Evolutionary conservation across 2,113 vertebrate genomes (phyloP).

Genomic region (Oreotrochilus melanogaster): DNA sequence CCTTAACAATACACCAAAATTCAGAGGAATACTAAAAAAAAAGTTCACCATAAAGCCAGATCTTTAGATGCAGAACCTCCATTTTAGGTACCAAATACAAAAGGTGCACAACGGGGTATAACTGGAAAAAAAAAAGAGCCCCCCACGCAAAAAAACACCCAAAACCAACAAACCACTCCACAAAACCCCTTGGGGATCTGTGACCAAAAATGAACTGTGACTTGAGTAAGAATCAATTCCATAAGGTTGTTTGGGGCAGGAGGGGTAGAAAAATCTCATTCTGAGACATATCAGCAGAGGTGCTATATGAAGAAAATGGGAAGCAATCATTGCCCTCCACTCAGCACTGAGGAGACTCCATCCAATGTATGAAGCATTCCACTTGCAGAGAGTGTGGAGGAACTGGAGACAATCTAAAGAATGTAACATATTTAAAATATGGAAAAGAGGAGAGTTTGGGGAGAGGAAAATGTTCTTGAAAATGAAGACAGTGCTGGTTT

Average conservation of each 20-base stretch:
- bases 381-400: background rate
- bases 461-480: background rate
- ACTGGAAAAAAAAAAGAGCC: background rate
- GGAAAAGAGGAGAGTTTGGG: background rate
- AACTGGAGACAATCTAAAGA: background rate
- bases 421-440: background rate
- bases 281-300: background rate
- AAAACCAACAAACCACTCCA: background rate
- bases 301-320: background rate
- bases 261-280: background rate
- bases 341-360: background rate
- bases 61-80: background rate
- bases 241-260: background rate
- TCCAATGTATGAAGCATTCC: background rate
- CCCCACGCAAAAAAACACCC: accelerated
- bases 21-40: background rate
- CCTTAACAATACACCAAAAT: background rate
- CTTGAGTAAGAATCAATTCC: background rate
- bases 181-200: background rate
- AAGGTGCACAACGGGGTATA: background rate
- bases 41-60: background rate
- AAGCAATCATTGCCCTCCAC: background rate
- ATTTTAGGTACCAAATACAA: background rate
- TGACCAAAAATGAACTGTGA: background rate
- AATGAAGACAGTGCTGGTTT: background rate